Conservation (phyloP, 2,888 invertebrate species). For the Drosophila ustulata region DNA sequence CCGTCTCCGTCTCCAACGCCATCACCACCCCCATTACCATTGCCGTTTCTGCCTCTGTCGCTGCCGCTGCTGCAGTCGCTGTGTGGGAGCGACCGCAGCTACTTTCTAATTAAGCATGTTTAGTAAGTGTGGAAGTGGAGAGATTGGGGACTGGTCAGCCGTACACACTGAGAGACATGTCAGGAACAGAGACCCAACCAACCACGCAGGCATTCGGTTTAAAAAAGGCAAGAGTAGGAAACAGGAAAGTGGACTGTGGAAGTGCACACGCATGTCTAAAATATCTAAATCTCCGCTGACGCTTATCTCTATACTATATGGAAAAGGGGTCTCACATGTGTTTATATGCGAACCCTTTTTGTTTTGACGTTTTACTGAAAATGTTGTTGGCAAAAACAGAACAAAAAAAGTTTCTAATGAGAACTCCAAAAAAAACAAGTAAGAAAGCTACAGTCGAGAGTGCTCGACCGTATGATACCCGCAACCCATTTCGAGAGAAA, state of each 20-base stretch:
- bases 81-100: constrained; percentile 67
- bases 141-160: constrained; percentile 34
- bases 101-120: constrained; percentile 82
- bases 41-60: constrained; percentile 9
- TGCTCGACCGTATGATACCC: too few relatives aligned
- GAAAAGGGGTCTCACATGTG: constrained; percentile 11
- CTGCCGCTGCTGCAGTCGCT: constrained; percentile 9
- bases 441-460: too few relatives aligned
- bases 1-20: constrained; percentile 1
- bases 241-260: constrained; percentile 15
- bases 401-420: constrained; percentile 74
- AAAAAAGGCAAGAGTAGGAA: neutral
- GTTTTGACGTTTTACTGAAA: constrained; percentile 65
- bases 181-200: constrained; percentile 53
- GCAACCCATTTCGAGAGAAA: too few relatives aligned
- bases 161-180: constrained; percentile 52
- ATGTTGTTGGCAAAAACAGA: constrained; percentile 63
- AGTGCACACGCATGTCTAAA: constrained; percentile 75
- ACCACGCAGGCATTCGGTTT: constrained; percentile 5
- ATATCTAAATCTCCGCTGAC: constrained; percentile 77
- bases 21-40: neutral
- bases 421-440: constrained; percentile 65
- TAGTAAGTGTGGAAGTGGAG: constrained; percentile 58
- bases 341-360: constrained; percentile 67
- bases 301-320: constrained; percentile 57